Evolutionary conservation across 2,888 invertebrate genomes (phyloP), one percentile per base, ranked within the genome.

Genomic region (Malthinus flaveolus): DNA sequence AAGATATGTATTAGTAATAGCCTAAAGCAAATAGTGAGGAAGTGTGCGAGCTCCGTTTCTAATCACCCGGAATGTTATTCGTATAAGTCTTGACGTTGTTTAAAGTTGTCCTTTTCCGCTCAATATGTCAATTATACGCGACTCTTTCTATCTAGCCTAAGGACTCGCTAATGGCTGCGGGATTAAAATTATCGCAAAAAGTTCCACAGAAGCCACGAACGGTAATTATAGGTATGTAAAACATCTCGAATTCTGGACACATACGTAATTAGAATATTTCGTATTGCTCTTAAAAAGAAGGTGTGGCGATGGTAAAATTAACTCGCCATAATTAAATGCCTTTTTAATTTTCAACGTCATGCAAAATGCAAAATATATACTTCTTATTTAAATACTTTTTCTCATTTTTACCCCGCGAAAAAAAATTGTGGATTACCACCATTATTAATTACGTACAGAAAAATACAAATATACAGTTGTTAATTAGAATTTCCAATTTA

Each of bases 21-120:
- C 70, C 63, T 54, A 55, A 53, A 61, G 62, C 59, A 49, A 62
- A n/a, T n/a, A 68, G 62, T 64, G 65, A 69, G 71, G 70, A 71
- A 71, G 72, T 71, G 69, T 66, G 68, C 69, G 68, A 65, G 70
- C 71, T 71, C 71, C 68, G 68, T 70, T 71, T 73, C 70, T 70
- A 71, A 72, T 70, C 71, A 66, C 63, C 45, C 65, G 68, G 71
- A 69, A 66, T 63, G 64, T 52, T n/a, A 61, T 61, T 59, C 62
- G 59, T 61, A 23, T 23, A 60, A 58, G 62, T 63, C 64, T 62
- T 57, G 59, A 54, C 65, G 50, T 50, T 64, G 44, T 47, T 47
- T 49, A 49, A 56, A 62, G 62, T 66, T 64, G 64, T 69, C 70
- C 69, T 67, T 69, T 68, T 69, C 66, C 66, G 65, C 53, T 67